Evolutionary conservation across 2,888 invertebrate species (phyloP).

Genomic region (Eupithecia tripunctaria): DNA sequence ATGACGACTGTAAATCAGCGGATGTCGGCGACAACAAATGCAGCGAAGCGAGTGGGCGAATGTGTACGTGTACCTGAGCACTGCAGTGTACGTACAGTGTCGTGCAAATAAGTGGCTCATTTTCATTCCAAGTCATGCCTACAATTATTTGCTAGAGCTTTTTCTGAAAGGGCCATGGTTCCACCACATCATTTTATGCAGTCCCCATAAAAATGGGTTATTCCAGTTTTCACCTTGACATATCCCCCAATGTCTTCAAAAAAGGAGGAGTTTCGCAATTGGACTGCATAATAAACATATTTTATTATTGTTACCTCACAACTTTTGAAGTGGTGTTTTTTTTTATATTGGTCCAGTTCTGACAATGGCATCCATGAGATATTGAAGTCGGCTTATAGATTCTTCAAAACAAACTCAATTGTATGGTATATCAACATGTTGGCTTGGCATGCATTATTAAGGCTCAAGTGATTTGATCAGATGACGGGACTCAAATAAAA

Average conservation of each 20-base stretch:
- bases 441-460: too few species aligned
- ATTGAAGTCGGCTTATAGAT: too few species aligned
- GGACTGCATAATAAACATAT: too few species aligned
- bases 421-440: too few species aligned
- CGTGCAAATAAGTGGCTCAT: slow-evolving; percentile 18
- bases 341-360: too few species aligned
- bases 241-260: too few species aligned
- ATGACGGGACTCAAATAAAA: neutral
- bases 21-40: slow-evolving; percentile 81
- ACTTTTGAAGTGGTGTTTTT: too few species aligned
- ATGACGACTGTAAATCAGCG: slow-evolving; percentile 69
- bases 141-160: neutral
- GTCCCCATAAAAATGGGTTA: neutral
- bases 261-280: too few species aligned
- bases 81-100: slow-evolving; percentile 25
- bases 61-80: slow-evolving; percentile 56
- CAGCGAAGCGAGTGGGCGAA: slow-evolving; percentile 51
- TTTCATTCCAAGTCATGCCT: slow-evolving; percentile 13
- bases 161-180: neutral
- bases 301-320: too few species aligned
- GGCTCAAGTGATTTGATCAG: neutral
- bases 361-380: too few species aligned
- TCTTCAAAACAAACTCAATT: too few species aligned
- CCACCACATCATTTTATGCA: neutral
- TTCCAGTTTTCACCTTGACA: too few species aligned